Base-by-base conservation (phyloP, 1,140 invertebrate genomes). In the Rhagoletis zephyria region DNA sequence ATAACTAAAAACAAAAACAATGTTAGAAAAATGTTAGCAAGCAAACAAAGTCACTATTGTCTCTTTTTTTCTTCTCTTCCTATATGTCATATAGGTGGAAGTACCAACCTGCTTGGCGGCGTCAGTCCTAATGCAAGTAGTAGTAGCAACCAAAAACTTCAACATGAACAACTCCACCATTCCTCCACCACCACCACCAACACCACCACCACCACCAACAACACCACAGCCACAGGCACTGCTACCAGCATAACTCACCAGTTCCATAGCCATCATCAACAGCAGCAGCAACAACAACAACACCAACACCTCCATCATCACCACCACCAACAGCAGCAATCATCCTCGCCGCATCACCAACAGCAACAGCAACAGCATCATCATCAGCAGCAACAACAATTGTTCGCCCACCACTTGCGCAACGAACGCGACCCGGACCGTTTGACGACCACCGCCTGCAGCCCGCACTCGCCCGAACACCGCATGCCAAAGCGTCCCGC, bases 11-110 rank as follows among this genome's bases (percentile, higher is more conserved):
- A 86, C 63, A 90, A 90, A 87, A 90, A 89, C 85, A 90, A 87
- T 88, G 88, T n/a, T n/a, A n/a, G 56, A 88, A 88, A 85, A 81
- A 64, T 88, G 64, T 19, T 87, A 87, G 65, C 40, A 87, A 88
- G 92, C 91, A 90, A 74, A 81, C 90, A 92, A 93, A 93, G 92
- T 93, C 92, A 93, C 92, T 93, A 92, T 93, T 93, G 92, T 93
- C 92, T 93, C 92, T 93, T 93, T 93, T 87, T 93, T 92, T 92
- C 91, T 92, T 92, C 91, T 92, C 91, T 93, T 92, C 92, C 92
- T 90, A 91, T 92, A 93, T 92, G 88, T 90, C 89, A 89, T 91
- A 89, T 93, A 93, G 92, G 92, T 93, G 91, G 91, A 91, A 92
- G 91, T 90, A 92, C 91, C 90, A 92, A 90, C 91, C 90, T 93